Percentiles rank a stretch among this genome's conserved stretches.
phyloP scores from a whole-genome alignment of 1,140 invertebrate species.

The Papilio dardanus region DNA sequence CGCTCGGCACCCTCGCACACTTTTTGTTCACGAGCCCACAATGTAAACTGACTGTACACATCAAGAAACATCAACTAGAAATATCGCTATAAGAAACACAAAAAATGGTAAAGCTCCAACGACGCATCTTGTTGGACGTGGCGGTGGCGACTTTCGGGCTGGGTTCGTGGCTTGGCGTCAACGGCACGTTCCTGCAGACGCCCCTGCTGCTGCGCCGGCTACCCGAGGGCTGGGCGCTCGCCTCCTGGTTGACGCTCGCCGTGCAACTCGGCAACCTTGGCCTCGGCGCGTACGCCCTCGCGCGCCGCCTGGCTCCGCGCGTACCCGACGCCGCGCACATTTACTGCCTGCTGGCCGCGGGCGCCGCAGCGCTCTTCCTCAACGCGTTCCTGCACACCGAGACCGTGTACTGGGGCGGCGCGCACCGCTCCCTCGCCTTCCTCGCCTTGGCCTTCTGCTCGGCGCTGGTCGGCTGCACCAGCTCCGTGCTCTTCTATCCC shows the following conservation, averaged over 20 bases:
- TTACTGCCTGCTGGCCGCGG: slow-evolving; percentile 86
- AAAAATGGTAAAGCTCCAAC: slow-evolving; percentile 64
- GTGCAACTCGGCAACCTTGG: slow-evolving; percentile 95
- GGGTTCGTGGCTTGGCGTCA: slow-evolving; percentile 96
- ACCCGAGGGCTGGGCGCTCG: slow-evolving; percentile 95
- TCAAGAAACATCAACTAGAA: neutral
- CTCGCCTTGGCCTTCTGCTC: slow-evolving; percentile 90
- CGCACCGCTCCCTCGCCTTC: slow-evolving; percentile 87
- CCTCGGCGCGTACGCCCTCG: slow-evolving; percentile 86
- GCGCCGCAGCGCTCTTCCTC: slow-evolving; percentile 85
- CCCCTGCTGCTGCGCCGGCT: slow-evolving; percentile 91
- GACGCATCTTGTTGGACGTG: slow-evolving; percentile 85
- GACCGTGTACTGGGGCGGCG: slow-evolving; percentile 84
- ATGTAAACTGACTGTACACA: too few relatives aligned
- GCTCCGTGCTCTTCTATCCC: slow-evolving; percentile 95
- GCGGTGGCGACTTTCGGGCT: slow-evolving; percentile 92
- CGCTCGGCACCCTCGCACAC: too few relatives aligned
- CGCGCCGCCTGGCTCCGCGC: slow-evolving; percentile 80
- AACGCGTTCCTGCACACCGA: slow-evolving; percentile 90
- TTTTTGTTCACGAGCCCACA: too few relatives aligned
- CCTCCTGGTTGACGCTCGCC: slow-evolving; percentile 91
- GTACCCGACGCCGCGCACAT: slow-evolving; percentile 86
- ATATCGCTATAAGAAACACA: neutral
- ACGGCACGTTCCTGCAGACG: slow-evolving; percentile 95
- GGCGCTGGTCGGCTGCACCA: slow-evolving; percentile 94